Percentiles rank a stretch among this genome's conserved stretches.
phyloP scores from a whole-genome alignment of 1,140 invertebrate species.

The Eufriesea mexicana region DNA sequence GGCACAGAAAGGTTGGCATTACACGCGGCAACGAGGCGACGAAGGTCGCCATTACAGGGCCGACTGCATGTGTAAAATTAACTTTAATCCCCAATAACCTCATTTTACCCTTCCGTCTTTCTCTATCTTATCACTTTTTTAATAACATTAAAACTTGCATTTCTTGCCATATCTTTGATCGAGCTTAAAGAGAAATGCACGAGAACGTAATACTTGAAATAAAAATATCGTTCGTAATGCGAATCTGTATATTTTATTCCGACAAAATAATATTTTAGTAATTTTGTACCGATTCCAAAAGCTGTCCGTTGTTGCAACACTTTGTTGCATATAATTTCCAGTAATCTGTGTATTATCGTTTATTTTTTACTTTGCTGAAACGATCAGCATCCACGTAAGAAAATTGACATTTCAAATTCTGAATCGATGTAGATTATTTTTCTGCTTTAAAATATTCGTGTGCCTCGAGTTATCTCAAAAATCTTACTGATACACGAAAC shows the following conservation, averaged over 20 bases:
- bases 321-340: background rate
- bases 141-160: background rate
- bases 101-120: constrained; percentile 21
- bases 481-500: background rate
- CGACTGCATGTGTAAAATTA: constrained; percentile 47
- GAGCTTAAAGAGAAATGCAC: no score
- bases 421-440: background rate
- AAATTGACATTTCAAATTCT: constrained; percentile 34
- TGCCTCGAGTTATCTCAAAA: background rate
- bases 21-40: constrained; percentile 34
- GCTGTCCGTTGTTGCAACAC: background rate
- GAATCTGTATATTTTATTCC: no score
- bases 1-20: constrained; percentile 53
- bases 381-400: background rate
- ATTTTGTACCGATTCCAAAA: background rate
- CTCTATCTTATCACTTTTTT: constrained; percentile 10
- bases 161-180: background rate
- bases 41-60: constrained; percentile 48
- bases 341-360: constrained; percentile 9
- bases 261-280: background rate
- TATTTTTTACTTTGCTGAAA: constrained; percentile 1
- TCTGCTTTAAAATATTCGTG: background rate
- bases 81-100: constrained; percentile 47
- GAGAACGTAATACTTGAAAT: background rate
- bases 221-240: background rate